phyloP scores from a whole-genome alignment of 2,888 invertebrate species.

The Microplitis manilae region DNA sequence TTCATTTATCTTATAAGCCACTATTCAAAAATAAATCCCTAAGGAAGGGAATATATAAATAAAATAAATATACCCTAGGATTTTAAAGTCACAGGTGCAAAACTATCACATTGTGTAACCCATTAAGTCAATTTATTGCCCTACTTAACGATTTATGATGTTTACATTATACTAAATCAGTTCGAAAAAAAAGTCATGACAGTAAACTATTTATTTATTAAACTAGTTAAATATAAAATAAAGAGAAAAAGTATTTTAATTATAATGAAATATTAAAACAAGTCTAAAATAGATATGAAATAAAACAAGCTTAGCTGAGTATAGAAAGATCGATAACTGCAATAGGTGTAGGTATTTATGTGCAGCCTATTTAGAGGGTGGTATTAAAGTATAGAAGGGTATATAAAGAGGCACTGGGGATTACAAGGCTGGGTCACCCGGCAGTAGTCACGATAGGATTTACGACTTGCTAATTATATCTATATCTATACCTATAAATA shows the following conservation, averaged over 20 bases:
- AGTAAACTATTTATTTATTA: too few relatives aligned
- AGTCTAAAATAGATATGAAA: slow-evolving; percentile 35
- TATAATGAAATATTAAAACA: not conserved
- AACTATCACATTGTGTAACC: too few relatives aligned
- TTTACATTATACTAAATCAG: too few relatives aligned
- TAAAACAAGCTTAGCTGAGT: not conserved
- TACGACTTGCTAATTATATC: not conserved
- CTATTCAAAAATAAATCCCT: not conserved
- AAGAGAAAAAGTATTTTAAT: not conserved
- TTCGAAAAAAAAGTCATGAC: too few relatives aligned
- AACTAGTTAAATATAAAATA: too few relatives aligned
- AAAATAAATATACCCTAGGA: too few relatives aligned
- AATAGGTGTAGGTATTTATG: slow-evolving; percentile 1
- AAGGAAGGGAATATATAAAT: slow-evolving; percentile 11
- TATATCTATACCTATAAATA: not conserved
- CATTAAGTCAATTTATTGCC: too few relatives aligned
- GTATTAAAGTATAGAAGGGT: not conserved
- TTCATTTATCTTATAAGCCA: too few relatives aligned
- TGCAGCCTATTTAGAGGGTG: slow-evolving; percentile 1
- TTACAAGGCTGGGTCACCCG: not conserved
- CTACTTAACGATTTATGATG: too few relatives aligned
- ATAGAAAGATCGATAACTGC: slow-evolving; percentile 45
- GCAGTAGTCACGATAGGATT: not conserved
- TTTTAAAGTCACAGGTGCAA: too few relatives aligned
- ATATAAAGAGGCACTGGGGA: not conserved